Conservation (phyloP, 2,888 invertebrate species). For the Mystacides longicornis region DNA sequence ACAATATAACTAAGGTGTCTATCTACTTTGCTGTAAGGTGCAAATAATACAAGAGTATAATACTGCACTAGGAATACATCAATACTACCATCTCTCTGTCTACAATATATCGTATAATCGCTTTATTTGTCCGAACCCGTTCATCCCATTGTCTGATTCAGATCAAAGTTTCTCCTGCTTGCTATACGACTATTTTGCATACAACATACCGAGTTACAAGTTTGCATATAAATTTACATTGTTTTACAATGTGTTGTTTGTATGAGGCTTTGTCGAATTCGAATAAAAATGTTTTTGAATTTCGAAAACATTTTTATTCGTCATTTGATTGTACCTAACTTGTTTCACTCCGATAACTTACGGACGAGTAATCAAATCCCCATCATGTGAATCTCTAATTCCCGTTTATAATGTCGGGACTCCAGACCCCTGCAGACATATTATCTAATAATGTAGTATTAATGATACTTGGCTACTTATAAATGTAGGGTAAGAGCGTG, state of each 20-base stretch:
- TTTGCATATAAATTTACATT: constrained; percentile 1
- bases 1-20: constrained; percentile 5
- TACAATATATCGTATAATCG: background rate
- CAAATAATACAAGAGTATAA: constrained; percentile 2
- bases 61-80: background rate
- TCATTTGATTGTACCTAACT: too few relatives aligned
- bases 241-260: background rate
- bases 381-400: too few relatives aligned
- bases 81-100: background rate
- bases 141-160: constrained; percentile 6
- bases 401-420: too few relatives aligned
- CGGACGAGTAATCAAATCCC: too few relatives aligned
- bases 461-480: too few relatives aligned
- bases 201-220: background rate
- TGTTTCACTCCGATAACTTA: too few relatives aligned
- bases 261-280: background rate
- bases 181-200: background rate
- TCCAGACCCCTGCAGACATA: too few relatives aligned
- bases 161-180: constrained; percentile 9
- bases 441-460: too few relatives aligned
- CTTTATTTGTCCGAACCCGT: background rate
- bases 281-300: too few relatives aligned
- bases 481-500: too few relatives aligned
- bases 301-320: too few relatives aligned
- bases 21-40: background rate